Percentiles rank a stretch among this genome's conserved stretches.
Evolutionary conservation across 2,888 invertebrate genomes (phyloP).

Genomic region (Tribolium freemani): DNA sequence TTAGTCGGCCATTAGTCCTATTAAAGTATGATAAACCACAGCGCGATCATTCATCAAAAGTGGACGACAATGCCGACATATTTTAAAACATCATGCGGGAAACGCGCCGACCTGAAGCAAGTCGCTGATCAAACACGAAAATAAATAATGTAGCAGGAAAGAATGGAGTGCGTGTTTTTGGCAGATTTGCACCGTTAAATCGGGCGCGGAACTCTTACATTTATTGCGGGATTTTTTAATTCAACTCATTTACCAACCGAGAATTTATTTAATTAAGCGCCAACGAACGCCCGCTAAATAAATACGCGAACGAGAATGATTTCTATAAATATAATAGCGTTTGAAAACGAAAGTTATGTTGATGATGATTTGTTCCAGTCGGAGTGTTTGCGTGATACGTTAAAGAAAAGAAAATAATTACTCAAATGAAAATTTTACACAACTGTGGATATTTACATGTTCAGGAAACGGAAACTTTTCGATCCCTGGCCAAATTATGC

Average conservation of each 20-base stretch:
- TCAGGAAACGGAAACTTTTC: not conserved
- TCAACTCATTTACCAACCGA: not conserved
- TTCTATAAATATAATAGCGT: not conserved
- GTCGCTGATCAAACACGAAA: constrained; percentile 28
- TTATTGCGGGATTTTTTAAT: not conserved
- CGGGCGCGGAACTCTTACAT: not conserved
- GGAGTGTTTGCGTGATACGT: not conserved
- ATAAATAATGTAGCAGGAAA: constrained; percentile 26
- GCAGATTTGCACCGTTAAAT: not conserved
- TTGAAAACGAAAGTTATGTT: not conserved
- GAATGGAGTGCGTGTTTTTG: constrained; percentile 23
- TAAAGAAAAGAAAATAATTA: not conserved
- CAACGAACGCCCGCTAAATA: not conserved
- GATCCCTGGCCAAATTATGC: not conserved
- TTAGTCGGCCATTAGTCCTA: constrained; percentile 23
- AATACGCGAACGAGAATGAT: not conserved
- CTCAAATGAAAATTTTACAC: not conserved
- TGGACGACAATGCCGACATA: constrained; percentile 27
- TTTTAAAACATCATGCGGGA: constrained; percentile 15
- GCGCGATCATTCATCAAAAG: constrained; percentile 31
- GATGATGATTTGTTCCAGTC: not conserved
- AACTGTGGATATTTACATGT: not conserved
- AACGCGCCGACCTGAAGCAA: not conserved
- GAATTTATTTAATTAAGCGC: not conserved
- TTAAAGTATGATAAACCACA: constrained; percentile 36